Conservation (phyloP, 1,140 invertebrate species). For the Procambarus clarkii region DNA sequence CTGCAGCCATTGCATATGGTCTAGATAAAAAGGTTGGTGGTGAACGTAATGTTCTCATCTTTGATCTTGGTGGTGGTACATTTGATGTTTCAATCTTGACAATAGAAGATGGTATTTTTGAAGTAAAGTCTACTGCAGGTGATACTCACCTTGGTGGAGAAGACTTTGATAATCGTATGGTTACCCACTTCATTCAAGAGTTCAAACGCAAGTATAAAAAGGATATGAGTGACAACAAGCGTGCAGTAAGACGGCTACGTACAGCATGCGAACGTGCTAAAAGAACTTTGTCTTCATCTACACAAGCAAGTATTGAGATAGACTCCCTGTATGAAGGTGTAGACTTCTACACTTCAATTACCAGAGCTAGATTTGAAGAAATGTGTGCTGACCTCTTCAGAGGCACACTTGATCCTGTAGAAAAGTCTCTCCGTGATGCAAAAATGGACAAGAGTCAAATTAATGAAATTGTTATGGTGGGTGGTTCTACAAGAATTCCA, state of each 20-base stretch:
- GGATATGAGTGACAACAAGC: not conserved
- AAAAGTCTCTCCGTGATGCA: slow-evolving; percentile 12
- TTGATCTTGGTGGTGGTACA: not conserved
- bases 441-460: slow-evolving; percentile 4
- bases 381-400: slow-evolving; percentile 71
- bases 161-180: not conserved
- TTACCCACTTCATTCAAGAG: slow-evolving; percentile 11
- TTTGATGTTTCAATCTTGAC: slow-evolving; percentile 21
- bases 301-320: slow-evolving; percentile 4
- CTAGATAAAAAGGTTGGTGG: slow-evolving; percentile 9
- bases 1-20: slow-evolving; percentile 25
- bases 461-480: slow-evolving; percentile 8
- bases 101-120: not conserved
- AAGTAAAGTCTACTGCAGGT: too few relatives aligned
- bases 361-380: slow-evolving; percentile 76
- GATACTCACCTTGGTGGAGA: too few relatives aligned
- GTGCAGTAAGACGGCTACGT: not conserved
- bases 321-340: slow-evolving; percentile 24
- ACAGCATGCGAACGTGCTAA: slow-evolving; percentile 27
- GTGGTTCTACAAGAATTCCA: slow-evolving; percentile 19
- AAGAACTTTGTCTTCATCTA: slow-evolving; percentile 7
- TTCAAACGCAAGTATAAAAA: slow-evolving; percentile 17
- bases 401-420: slow-evolving; percentile 15
- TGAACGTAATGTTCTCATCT: slow-evolving; percentile 77
- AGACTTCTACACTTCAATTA: slow-evolving; percentile 72